phyloP scores from a whole-genome alignment of 2,888 invertebrate species.

The Leptopterna dolabrata region DNA sequence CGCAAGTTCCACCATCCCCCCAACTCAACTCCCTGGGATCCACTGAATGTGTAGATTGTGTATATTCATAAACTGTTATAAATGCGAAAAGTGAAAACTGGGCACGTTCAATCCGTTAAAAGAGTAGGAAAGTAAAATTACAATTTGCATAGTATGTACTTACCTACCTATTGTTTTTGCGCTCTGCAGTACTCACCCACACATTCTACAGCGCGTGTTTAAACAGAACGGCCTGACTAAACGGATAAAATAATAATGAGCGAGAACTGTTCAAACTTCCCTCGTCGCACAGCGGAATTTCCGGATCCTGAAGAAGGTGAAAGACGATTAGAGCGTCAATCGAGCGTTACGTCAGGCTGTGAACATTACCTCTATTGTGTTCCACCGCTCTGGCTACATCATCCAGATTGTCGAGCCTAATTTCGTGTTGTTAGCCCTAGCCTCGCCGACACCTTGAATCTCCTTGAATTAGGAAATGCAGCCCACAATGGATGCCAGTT shows the following conservation, averaged over 20 bases:
- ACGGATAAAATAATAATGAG: background rate
- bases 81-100: no score
- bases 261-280: background rate
- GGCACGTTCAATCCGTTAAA: no score
- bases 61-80: no score
- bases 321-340: background rate
- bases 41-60: no score
- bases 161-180: no score
- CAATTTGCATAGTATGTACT: no score
- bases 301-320: conserved; percentile 1
- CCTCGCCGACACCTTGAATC: background rate
- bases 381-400: background rate
- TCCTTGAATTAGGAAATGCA: background rate
- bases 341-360: conserved; percentile 3
- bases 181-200: no score
- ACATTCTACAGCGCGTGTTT: no score
- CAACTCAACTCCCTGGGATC: no score
- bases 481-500: background rate
- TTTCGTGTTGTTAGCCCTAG: background rate
- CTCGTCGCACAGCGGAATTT: background rate
- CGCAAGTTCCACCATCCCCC: no score
- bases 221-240: background rate
- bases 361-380: background rate
- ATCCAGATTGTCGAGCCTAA: background rate
- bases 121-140: no score